Evolutionary conservation across 1,140 invertebrate species (phyloP).

Genomic region (Dryas iulia): DNA sequence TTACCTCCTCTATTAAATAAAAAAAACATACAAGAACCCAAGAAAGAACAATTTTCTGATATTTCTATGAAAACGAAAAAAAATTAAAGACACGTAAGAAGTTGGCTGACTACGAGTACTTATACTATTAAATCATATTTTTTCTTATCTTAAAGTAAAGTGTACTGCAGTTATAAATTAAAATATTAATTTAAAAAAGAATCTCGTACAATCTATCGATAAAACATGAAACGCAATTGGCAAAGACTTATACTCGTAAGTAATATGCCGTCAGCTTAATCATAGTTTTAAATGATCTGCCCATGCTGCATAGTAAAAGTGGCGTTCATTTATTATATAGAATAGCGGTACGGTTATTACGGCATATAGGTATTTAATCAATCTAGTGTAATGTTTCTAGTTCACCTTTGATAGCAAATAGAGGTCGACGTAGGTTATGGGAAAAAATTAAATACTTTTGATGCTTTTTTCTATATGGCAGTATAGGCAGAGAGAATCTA

Average conservation of each 20-base stretch:
- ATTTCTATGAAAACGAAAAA: too few relatives aligned
- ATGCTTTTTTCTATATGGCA: background rate
- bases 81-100: too few relatives aligned
- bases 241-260: background rate
- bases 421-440: slow-evolving; percentile 1
- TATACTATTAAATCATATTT: too few relatives aligned
- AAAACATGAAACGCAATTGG: background rate
- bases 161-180: too few relatives aligned
- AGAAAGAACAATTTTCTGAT: too few relatives aligned
- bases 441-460: background rate
- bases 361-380: slow-evolving; percentile 16
- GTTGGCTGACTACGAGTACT: too few relatives aligned
- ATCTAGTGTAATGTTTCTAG: slow-evolving; percentile 13
- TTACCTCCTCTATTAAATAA: too few relatives aligned
- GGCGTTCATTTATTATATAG: background rate
- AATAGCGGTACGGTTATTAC: slow-evolving; percentile 9
- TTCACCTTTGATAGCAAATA: slow-evolving; percentile 8
- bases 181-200: too few relatives aligned
- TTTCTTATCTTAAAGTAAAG: too few relatives aligned
- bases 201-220: too few relatives aligned
- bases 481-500: background rate
- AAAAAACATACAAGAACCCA: too few relatives aligned
- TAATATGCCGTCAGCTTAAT: background rate
- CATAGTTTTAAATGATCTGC: slow-evolving; percentile 7
- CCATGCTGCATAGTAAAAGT: background rate